These are phyloP conservation scores for Mellilla xanthometata DNA, from an alignment of 2,888 invertebrate genomes.

Conservation along the genomic window DNA sequence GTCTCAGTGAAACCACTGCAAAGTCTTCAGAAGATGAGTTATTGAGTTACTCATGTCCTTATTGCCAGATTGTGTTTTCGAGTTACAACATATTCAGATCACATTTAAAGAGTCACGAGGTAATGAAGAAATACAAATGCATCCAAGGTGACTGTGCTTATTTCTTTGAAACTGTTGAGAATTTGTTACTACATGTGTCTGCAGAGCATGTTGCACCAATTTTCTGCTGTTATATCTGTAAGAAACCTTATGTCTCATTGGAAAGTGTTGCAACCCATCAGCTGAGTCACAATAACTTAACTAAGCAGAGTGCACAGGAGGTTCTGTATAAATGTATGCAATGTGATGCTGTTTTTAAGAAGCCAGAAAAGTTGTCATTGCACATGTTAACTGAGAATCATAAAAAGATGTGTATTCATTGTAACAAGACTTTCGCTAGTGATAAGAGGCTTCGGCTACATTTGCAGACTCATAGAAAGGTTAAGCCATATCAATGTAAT, in stretches of 20 bases:
- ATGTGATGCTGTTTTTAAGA: constrained; percentile 86
- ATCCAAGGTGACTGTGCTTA: constrained; percentile 84
- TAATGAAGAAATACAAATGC: constrained; percentile 84
- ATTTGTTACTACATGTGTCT: constrained; percentile 84
- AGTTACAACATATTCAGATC: constrained; percentile 51
- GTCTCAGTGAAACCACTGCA: constrained; percentile 78
- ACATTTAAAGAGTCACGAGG: constrained; percentile 55
- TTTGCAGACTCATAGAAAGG: constrained; percentile 83
- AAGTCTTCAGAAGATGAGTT: constrained; percentile 53
- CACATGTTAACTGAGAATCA: constrained; percentile 86
- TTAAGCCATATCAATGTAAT: constrained; percentile 75
- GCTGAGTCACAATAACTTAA: constrained; percentile 71
- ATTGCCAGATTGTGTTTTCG: constrained; percentile 44
- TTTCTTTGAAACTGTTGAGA: constrained; percentile 83
- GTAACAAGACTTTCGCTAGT: constrained; percentile 84
- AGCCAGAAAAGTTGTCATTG: constrained; percentile 84
- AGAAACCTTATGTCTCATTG: constrained; percentile 78
- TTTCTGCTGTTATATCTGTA: constrained; percentile 85
- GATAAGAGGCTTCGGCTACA: constrained; percentile 86
- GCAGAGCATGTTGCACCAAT: constrained; percentile 77
- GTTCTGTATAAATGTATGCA: constrained; percentile 67
- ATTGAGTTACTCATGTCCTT: constrained; percentile 54
- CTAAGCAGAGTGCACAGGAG: constrained; percentile 33
- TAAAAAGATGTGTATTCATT: constrained; percentile 84
- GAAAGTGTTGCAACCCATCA: constrained; percentile 85